Evolutionary conservation across 1,140 invertebrate genomes (phyloP).

Genomic region (Macrotrachela quadricornifera): DNA sequence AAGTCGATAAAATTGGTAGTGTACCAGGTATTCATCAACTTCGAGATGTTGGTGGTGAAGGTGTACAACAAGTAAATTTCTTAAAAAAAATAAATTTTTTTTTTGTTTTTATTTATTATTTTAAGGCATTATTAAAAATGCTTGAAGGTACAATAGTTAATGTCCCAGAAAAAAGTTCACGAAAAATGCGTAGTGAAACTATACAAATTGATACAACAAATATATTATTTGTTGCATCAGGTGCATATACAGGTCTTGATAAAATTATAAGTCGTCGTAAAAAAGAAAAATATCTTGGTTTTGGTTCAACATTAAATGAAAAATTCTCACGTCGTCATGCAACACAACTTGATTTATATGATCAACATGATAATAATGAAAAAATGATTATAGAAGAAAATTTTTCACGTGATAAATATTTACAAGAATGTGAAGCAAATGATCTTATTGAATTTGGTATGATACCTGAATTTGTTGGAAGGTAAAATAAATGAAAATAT

Average conservation of each 20-base stretch:
- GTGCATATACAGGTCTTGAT: conserved; percentile 89
- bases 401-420: conserved; percentile 53
- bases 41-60: conserved; percentile 87
- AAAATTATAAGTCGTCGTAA: conserved; percentile 69
- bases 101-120: too few relatives aligned
- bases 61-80: conserved; percentile 74
- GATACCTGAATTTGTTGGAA: conserved; percentile 61
- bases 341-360: conserved; percentile 24
- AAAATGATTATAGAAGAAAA: conserved; percentile 21
- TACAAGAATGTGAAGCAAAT: conserved; percentile 71
- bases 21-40: conserved; percentile 87
- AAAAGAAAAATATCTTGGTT: conserved; percentile 86
- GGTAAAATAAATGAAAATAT: conserved; percentile 18
- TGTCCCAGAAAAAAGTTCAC: conserved; percentile 56
- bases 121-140: conserved; percentile 46
- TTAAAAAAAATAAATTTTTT: too few relatives aligned
- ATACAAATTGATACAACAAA: conserved; percentile 95
- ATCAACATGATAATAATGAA: conserved; percentile 12
- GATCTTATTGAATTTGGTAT: conserved; percentile 82
- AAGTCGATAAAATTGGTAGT: conserved; percentile 95
- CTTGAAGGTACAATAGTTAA: conserved; percentile 92
- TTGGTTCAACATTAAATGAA: conserved; percentile 36
- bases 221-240: conserved; percentile 92
- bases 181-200: conserved; percentile 66
- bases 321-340: conserved; percentile 45